Base-by-base conservation (phyloP, 2,797 vertebrate species). In the Orientallactaga sibirica region DNA sequence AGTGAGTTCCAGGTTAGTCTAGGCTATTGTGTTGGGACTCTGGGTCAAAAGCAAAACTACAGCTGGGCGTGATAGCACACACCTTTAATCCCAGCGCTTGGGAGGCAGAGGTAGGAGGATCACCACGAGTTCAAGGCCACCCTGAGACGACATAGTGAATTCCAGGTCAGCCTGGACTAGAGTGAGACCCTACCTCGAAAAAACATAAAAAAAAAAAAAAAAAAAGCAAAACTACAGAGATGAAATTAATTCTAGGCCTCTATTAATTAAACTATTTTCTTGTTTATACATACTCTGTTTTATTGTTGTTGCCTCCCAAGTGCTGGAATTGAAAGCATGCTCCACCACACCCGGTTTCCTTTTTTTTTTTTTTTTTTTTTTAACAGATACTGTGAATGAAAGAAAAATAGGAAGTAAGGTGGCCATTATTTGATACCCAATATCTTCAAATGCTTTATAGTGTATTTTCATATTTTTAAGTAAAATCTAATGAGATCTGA, bases 381-480 rank as follows among this genome's bases (percentile, higher is more conserved):
- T 37, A 37, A 62, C 7, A 92, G 15, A 70, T 91, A 80, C 1
- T 61, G 55, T 77, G 16, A 29, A 43, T 84, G 43, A 64, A 29
- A 55, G 81, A 93, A 93, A 77, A 43, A 52, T 75, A 91, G 29
- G 41, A 66, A 79, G 48, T 22, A 25, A 41, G n/a, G n/a, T 78
- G 88, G 68, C 29, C 22, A 20, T 62, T 79, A 58, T 20, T 52
- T 91, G 74, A 86, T 88, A 43, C 55, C 20, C 15, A 52, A 1
- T 81, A 88, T 84, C 48, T 71, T 82, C 19, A 52, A 70, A 37
- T 80, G 67, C 70, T 88, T 55, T 70, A 12, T 66, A 52, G 27
- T 82, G 2, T 88, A 37, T 92, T 92, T 84, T 78, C n/a, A 73
- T 58, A 76, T 25, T 82, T 94, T 93, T 81, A 66, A 82, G 82